Conservation (phyloP, 2,113 vertebrate species). For the Nycticryphes semicollaris region DNA sequence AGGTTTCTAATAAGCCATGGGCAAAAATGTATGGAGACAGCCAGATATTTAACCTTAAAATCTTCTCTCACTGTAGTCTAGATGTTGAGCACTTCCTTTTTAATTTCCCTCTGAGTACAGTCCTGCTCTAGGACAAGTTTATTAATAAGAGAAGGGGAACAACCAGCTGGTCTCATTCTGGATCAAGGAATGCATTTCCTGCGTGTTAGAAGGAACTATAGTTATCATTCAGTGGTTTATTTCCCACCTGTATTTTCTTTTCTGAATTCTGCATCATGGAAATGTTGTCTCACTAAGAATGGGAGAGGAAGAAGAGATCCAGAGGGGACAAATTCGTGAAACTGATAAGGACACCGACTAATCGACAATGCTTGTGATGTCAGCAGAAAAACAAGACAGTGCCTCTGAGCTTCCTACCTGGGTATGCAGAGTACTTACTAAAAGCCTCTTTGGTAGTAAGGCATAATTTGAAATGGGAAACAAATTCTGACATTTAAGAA, state of each 20-base stretch:
- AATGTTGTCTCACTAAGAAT: neutral
- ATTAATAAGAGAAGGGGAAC: neutral
- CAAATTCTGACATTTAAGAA: neutral
- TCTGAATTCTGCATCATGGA: neutral
- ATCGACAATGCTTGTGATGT: neutral
- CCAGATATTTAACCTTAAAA: neutral
- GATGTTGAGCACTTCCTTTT: neutral
- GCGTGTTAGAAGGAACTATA: neutral
- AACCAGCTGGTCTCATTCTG: neutral
- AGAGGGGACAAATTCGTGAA: neutral
- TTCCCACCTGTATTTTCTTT: neutral
- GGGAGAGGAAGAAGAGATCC: neutral
- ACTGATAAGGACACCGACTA: neutral
- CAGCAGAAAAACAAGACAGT: neutral
- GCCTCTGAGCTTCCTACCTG: neutral
- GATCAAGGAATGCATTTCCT: neutral
- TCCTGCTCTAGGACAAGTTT: neutral
- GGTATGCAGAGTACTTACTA: neutral
- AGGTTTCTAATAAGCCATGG: neutral
- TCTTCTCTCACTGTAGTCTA: neutral
- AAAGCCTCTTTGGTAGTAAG: neutral
- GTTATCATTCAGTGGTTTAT: neutral
- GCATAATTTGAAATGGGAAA: neutral
- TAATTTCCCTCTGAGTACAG: neutral
- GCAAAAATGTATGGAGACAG: neutral